Evolutionary conservation across 2,888 invertebrate genomes (phyloP).

Genomic region (Heteromurus nitidus): DNA sequence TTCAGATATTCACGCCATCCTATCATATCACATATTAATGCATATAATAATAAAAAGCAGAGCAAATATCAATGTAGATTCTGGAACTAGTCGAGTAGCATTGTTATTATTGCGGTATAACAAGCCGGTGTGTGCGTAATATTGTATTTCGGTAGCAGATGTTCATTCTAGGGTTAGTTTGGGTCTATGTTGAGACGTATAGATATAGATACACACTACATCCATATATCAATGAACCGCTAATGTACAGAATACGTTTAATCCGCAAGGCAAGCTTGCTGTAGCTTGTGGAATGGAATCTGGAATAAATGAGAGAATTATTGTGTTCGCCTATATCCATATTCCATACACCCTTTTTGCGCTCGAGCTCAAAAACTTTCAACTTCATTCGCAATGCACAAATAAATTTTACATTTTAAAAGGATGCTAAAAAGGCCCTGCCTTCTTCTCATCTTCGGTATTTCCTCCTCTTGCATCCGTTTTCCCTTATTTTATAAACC

Average conservation of each 20-base stretch:
- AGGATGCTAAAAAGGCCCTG: background rate
- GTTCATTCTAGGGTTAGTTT: constrained; percentile 36
- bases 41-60: background rate
- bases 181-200: too few relatives aligned
- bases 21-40: background rate
- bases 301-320: constrained; percentile 26
- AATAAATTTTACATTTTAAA: constrained; percentile 44
- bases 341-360: background rate
- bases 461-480: too few relatives aligned
- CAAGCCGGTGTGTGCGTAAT: constrained; percentile 33
- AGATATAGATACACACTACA: too few relatives aligned
- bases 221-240: constrained; percentile 22
- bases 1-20: constrained; percentile 2
- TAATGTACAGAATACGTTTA: constrained; percentile 3
- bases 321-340: constrained; percentile 31
- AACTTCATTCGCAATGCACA: constrained; percentile 34
- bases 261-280: background rate
- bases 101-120: constrained; percentile 45
- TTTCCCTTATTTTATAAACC: constrained; percentile 34
- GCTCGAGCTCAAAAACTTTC: background rate
- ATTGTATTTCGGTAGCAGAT: constrained; percentile 50
- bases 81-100: too few relatives aligned
- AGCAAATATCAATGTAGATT: constrained; percentile 5
- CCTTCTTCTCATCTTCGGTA: constrained; percentile 7
- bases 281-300: background rate